A percentile compares a stretch with the other conserved stretches of the same genome.
Conservation (phyloP, 23 tunicate genomes). For the Aplidium turbinatum region DNA sequence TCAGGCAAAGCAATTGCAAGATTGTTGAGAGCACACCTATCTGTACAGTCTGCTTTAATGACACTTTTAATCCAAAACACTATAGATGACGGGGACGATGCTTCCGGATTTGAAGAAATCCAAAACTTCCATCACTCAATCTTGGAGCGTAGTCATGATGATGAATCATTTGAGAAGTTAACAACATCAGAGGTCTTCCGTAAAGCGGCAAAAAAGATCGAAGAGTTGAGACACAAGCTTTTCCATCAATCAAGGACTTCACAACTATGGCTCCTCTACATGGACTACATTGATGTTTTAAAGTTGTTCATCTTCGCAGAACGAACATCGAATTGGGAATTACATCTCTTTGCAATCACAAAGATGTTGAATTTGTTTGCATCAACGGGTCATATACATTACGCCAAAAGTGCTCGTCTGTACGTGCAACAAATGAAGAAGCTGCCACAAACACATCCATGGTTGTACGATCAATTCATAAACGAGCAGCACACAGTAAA, state of each 20-base stretch:
- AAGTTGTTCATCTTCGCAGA: conserved; percentile 14
- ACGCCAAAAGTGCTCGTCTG: conserved; percentile 1
- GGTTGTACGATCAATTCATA: conserved; percentile 9
- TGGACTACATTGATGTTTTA: conserved; percentile 1
- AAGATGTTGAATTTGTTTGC: conserved; percentile 14
- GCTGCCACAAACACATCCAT: background rate
- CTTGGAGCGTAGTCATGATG: too few relatives aligned
- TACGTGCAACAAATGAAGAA: conserved; percentile 1
- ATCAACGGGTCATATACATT: conserved; percentile 4
- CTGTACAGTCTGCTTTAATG: background rate
- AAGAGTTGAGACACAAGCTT: background rate
- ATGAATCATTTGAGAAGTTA: too few relatives aligned
- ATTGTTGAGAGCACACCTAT: background rate
- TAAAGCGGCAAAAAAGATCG: too few relatives aligned
- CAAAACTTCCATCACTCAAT: too few relatives aligned
- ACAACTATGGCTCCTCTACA: conserved; percentile 2
- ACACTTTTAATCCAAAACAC: too few relatives aligned
- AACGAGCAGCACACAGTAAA: conserved; percentile 1
- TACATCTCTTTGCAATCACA: background rate
- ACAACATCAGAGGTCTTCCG: too few relatives aligned
- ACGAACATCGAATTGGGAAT: background rate
- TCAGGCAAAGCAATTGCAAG: conserved; percentile 8
- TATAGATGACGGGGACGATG: too few relatives aligned
- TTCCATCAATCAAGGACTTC: conserved; percentile 10
- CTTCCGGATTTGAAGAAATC: too few relatives aligned